Percentiles rank a stretch among this genome's conserved stretches.
phyloP scores from a whole-genome alignment of 2,888 invertebrate species.

The Malacosoma neustria region DNA sequence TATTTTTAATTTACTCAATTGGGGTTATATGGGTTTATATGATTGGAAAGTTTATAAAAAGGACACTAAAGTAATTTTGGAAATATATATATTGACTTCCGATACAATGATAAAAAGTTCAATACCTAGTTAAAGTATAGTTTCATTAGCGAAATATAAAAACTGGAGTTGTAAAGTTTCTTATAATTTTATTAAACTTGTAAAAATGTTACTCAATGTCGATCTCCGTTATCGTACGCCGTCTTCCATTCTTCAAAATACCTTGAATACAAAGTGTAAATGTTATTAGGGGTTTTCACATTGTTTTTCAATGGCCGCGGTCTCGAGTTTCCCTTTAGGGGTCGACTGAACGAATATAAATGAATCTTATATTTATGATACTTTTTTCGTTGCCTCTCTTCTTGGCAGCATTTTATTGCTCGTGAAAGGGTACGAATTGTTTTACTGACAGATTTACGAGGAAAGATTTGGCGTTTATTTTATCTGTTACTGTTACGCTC shows the following conservation, averaged over 20 bases:
- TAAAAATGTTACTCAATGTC: too few relatives aligned
- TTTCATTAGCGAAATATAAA: too few relatives aligned
- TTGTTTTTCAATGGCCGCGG: conserved; percentile 40
- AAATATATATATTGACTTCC: too few relatives aligned
- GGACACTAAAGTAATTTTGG: too few relatives aligned
- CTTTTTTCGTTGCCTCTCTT: conserved; percentile 64
- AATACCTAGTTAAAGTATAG: too few relatives aligned
- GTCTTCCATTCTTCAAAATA: background rate
- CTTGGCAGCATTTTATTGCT: conserved; percentile 71
- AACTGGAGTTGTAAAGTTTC: too few relatives aligned
- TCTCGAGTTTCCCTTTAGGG: conserved; percentile 46
- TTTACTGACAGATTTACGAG: conserved; percentile 73
- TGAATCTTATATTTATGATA: conserved; percentile 74
- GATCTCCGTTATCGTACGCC: too few relatives aligned
- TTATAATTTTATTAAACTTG: too few relatives aligned
- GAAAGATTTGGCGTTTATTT: conserved; percentile 68
- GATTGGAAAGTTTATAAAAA: too few relatives aligned
- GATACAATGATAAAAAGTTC: too few relatives aligned
- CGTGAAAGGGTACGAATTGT: conserved; percentile 73
- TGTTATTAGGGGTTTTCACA: conserved; percentile 20
- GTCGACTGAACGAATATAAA: conserved; percentile 68
- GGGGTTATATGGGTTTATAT: too few relatives aligned
- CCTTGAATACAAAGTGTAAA: conserved; percentile 15
- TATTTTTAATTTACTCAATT: too few relatives aligned
- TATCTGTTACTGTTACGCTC: conserved; percentile 53